A percentile compares a stretch with the other conserved stretches of the same genome.
Conservation (phyloP, 2,797 vertebrate species). For the Vespertilio murinus region DNA sequence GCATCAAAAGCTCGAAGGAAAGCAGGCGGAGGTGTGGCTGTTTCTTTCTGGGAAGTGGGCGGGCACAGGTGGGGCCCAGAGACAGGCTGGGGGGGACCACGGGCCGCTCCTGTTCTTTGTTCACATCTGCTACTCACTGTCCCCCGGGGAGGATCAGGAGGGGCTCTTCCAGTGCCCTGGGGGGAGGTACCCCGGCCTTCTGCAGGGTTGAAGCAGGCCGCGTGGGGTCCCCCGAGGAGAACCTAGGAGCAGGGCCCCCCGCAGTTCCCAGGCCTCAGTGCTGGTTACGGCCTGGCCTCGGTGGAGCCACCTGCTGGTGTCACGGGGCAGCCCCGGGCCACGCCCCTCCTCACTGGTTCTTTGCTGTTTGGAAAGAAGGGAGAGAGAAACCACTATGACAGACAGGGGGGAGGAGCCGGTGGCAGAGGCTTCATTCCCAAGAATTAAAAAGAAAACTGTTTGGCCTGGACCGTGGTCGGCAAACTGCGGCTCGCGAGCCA, state of each 20-base stretch:
- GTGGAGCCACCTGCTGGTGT: not conserved
- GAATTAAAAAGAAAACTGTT: not conserved
- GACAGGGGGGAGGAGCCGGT: not conserved
- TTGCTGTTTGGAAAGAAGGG: slow-evolving; percentile 47
- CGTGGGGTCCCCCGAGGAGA: not conserved
- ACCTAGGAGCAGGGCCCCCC: not conserved
- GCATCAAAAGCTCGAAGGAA: not conserved
- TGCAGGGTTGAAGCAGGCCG: not conserved
- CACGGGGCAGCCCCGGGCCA: accelerated
- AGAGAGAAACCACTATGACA: slow-evolving; percentile 66
- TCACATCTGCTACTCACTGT: not conserved
- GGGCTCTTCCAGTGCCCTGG: accelerated
- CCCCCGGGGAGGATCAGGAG: not conserved
- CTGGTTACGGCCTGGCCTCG: not conserved
- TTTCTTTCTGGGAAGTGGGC: not conserved
- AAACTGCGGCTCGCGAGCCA: too few species aligned
- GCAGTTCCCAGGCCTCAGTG: accelerated
- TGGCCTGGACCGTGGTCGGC: not conserved
- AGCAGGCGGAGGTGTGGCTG: not conserved
- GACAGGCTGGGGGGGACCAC: not conserved
- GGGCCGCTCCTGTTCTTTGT: accelerated
- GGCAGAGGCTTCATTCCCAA: not conserved
- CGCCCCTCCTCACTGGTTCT: not conserved
- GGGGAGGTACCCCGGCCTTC: not conserved
- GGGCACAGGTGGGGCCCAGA: accelerated